phyloP scores from a whole-genome alignment of 1,140 invertebrate genomes.

The Schlechtendalia chinensis region DNA sequence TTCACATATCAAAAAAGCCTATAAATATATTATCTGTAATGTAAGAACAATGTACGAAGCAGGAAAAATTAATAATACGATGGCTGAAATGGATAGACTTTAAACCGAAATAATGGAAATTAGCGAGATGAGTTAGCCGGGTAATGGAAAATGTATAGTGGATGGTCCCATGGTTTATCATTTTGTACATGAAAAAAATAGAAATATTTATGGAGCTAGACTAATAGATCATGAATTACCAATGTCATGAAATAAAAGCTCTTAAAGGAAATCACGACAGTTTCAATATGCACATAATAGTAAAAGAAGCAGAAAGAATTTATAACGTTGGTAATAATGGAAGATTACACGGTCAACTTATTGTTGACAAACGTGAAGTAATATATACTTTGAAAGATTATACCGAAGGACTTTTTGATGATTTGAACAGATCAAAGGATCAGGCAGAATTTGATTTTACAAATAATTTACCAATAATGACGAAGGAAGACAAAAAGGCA shows the following conservation, averaged over 20 bases:
- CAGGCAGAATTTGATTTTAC: not conserved
- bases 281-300: slow-evolving; percentile 51
- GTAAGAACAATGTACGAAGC: slow-evolving; percentile 49
- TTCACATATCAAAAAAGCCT: not conserved
- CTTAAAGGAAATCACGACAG: slow-evolving; percentile 40
- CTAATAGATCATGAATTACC: not conserved
- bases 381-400: not conserved
- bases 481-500: not conserved
- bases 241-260: slow-evolving; percentile 49
- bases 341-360: not conserved
- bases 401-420: not conserved
- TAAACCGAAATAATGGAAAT: slow-evolving; percentile 3
- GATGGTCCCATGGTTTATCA: not conserved
- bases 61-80: slow-evolving; percentile 49
- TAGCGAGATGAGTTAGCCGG: slow-evolving; percentile 3
- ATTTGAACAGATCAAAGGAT: not conserved
- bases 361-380: slow-evolving; percentile 5
- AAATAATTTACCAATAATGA: not conserved
- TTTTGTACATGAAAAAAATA: not conserved
- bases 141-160: not conserved
- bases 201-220: not conserved
- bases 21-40: slow-evolving; percentile 43
- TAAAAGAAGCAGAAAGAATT: slow-evolving; percentile 43
- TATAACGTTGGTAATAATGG: not conserved
- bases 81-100: slow-evolving; percentile 50